Evolutionary conservation across 2,888 invertebrate genomes (phyloP), one percentile per base, ranked within the genome.

Genomic region (Leptopilina syphax): DNA sequence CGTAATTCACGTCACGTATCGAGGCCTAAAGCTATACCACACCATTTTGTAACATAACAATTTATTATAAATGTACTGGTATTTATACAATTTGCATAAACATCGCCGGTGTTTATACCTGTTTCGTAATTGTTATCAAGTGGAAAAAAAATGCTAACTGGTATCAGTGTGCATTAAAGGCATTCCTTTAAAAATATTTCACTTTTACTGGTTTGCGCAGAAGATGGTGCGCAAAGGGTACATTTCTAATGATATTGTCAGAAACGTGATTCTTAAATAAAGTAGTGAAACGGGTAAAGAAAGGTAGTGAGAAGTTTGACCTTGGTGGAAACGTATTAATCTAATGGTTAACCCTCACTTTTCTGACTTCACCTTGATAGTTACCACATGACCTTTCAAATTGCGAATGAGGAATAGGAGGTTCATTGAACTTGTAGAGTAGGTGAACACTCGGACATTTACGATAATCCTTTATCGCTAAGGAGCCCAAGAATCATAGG

Each of bases 401-500:
- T 79, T 76, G 81, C 81, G 78, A 67, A 82, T 84, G 83, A 77
- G 80, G 81, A 83, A 80, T 78, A 34, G 79, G 34, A 63, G 80
- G 84, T 84, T 83, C 84, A 76, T 78, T 77, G 83, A 84, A 82
- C 84, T 41, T 78, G 65, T 82, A 81, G 84, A 81, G 84, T 84
- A 84, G 83, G 84, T 83, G 84, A 83, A 79, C 82, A 80, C 84
- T 80, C 80, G 80, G 83, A 83, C 85, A 79, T 83, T 85, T 83
- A 88, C 87, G 89, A 88, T 88, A 88, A 88, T 89, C 88, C 88
- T 89, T 89, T 89, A 89, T 89, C 89, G 88, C 86, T 89, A 89
- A 89, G 88, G 87, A 89, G 89, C 87, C 85, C 86, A 83, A 84
- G 89, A 89, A 89, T 89, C 88, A 87, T 87, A 87, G 89, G 88